A percentile compares a stretch with the other conserved stretches of the same genome.
These are phyloP conservation scores for Quadriops clusia DNA, from an alignment of 2,888 invertebrate genomes.

Conservation along the genomic window DNA sequence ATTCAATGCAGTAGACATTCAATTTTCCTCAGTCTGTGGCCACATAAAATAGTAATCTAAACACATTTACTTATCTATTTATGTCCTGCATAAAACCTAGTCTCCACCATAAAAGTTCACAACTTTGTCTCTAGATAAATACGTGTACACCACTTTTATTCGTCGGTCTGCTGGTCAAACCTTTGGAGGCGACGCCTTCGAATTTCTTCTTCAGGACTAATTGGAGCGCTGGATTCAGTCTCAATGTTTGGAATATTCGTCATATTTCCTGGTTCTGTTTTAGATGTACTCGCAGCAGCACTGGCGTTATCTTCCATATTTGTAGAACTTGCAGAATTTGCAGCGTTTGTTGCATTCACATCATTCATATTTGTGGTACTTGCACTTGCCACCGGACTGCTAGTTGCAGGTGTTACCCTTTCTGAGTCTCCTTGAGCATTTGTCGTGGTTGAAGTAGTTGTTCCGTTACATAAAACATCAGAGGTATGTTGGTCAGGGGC, in stretches of 20 bases:
- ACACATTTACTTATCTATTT: too few relatives aligned
- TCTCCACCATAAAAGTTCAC: too few relatives aligned
- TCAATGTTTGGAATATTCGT: slow-evolving; percentile 4
- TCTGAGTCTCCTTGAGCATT: slow-evolving; percentile 6
- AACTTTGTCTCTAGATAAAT: too few relatives aligned
- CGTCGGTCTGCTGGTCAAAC: slow-evolving; percentile 36
- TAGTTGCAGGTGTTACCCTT: slow-evolving; percentile 4
- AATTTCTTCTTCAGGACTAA: slow-evolving; percentile 49
- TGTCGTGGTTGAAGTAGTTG: slow-evolving; percentile 7
- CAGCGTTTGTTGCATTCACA: slow-evolving; percentile 6
- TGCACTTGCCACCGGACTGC: slow-evolving; percentile 4
- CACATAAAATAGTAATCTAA: too few relatives aligned
- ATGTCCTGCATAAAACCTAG: too few relatives aligned
- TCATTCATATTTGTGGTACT: slow-evolving; percentile 6
- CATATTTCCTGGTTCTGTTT: slow-evolving; percentile 8
- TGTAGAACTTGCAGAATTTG: background rate
- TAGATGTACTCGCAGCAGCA: slow-evolving; percentile 5
- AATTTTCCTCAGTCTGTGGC: too few relatives aligned
- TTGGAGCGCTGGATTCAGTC: slow-evolving; percentile 7
- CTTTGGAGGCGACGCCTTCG: slow-evolving; percentile 67
- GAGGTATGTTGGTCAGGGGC: slow-evolving; percentile 4
- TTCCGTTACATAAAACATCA: background rate
- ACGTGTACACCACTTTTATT: too few relatives aligned
- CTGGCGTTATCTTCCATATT: background rate
- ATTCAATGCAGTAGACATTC: too few relatives aligned